Evolutionary conservation across 2,113 vertebrate species (phyloP).

Genomic region (Perca flavescens): DNA sequence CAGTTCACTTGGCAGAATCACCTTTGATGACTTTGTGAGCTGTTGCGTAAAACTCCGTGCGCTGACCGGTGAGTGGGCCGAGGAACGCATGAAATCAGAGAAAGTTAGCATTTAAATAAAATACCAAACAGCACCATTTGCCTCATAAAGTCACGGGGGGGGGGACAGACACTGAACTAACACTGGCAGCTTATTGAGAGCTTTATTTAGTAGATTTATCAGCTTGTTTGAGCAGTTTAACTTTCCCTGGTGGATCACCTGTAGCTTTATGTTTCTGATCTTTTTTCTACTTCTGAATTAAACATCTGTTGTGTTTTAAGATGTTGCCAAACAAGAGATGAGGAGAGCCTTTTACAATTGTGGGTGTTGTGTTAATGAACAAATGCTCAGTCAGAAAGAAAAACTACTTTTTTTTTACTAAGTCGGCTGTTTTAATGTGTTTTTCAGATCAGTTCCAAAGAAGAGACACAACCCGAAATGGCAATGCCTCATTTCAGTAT

Average conservation of each 20-base stretch:
- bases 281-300: not conserved
- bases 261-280: not conserved
- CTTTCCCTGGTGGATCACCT: not conserved
- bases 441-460: slow-evolving; percentile 90
- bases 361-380: too few species aligned
- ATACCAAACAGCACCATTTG: not conserved
- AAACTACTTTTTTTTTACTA: too few species aligned
- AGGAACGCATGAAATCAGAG: not conserved
- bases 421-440: not conserved
- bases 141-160: too few species aligned
- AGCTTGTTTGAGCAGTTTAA: not conserved
- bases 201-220: not conserved
- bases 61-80: slow-evolving; percentile 88
- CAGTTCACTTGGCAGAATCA: slow-evolving; percentile 88
- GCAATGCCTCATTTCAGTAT: slow-evolving; percentile 91
- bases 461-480: slow-evolving; percentile 88
- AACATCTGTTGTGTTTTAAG: accelerated
- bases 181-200: not conserved
- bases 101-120: not conserved
- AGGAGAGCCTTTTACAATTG: not conserved
- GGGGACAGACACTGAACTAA: not conserved
- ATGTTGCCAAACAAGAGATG: not conserved
- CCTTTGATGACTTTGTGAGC: slow-evolving; percentile 94
- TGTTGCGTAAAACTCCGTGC: slow-evolving; percentile 91
- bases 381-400: too few species aligned